Evolutionary conservation across 92 coral and sea anemone species (phyloP).

Genomic region (Phenganax marumi): DNA sequence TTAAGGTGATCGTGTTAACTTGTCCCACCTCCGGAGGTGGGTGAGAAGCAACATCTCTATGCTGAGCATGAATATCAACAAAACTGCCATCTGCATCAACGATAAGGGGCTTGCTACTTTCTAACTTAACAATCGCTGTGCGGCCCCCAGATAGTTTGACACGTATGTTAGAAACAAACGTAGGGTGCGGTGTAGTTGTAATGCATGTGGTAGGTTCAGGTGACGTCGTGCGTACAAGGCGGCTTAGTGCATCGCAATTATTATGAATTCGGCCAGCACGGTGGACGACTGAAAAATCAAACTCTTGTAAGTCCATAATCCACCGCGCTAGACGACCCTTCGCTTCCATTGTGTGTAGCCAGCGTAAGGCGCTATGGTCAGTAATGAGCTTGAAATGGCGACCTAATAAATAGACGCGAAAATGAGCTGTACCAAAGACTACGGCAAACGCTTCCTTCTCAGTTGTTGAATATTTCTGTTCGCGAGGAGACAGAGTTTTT

Average conservation of each 20-base stretch:
- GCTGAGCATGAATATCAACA: neutral
- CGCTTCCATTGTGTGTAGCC: slow-evolving; percentile 40
- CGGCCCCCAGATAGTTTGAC: slow-evolving; percentile 16
- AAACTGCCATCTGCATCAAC: slow-evolving; percentile 18
- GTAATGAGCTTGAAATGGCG: slow-evolving; percentile 23
- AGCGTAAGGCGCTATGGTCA: slow-evolving; percentile 39
- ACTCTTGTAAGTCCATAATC: slow-evolving; percentile 46
- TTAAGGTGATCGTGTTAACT: neutral
- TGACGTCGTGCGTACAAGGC: slow-evolving; percentile 17
- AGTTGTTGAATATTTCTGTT: slow-evolving; percentile 42
- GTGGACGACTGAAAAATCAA: slow-evolving; percentile 48
- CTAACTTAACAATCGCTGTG: slow-evolving; percentile 25
- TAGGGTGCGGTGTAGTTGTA: neutral
- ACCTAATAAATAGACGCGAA: slow-evolving; percentile 39
- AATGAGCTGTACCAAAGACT: slow-evolving; percentile 45
- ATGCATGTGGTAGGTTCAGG: neutral
- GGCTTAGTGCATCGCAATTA: slow-evolving; percentile 47
- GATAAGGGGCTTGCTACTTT: slow-evolving; percentile 21
- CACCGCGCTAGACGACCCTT: slow-evolving; percentile 50
- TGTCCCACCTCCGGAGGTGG: neutral
- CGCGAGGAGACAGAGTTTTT: slow-evolving; percentile 13
- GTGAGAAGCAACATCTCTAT: neutral
- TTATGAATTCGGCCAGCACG: slow-evolving; percentile 52
- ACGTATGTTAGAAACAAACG: slow-evolving; percentile 15
- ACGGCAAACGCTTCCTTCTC: slow-evolving; percentile 48